Percentiles rank a stretch among this genome's conserved stretches.
phyloP scores from a whole-genome alignment of 2,888 invertebrate genomes.

The Hofmannophila pseudospretella region DNA sequence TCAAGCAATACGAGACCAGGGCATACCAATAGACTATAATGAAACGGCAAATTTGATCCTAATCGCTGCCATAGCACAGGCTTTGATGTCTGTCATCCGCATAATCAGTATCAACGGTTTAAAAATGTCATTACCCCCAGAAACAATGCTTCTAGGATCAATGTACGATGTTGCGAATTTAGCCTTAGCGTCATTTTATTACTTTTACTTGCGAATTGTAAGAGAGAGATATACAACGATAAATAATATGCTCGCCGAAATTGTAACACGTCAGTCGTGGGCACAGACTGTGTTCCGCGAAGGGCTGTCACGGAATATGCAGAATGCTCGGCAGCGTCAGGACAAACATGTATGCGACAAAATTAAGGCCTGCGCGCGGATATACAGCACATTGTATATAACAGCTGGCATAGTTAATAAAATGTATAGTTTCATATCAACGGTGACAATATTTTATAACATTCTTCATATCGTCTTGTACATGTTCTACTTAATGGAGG shows the following conservation, averaged over 20 bases:
- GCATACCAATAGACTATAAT: conserved; percentile 33
- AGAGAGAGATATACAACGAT: conserved; percentile 38
- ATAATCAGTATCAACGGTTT: conserved; percentile 32
- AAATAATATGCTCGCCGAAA: conserved; percentile 37
- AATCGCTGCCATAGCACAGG: conserved; percentile 20
- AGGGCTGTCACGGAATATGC: conserved; percentile 20
- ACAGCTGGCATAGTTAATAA: conserved; percentile 27
- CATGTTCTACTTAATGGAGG: conserved; percentile 61
- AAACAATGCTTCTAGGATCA: conserved; percentile 43
- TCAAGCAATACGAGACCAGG: conserved; percentile 30
- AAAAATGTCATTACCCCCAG: conserved; percentile 29
- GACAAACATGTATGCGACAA: conserved; percentile 39
- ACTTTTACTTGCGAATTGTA: conserved; percentile 31
- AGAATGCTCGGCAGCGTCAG: conserved; percentile 30
- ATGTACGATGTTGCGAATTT: conserved; percentile 37
- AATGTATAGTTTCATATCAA: conserved; percentile 37
- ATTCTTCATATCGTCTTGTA: conserved; percentile 39
- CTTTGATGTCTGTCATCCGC: conserved; percentile 33
- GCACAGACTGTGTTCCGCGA: conserved; percentile 34
- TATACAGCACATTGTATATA: conserved; percentile 41
- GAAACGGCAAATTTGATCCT: conserved; percentile 26
- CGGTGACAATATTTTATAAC: conserved; percentile 32
- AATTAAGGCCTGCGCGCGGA: conserved; percentile 41
- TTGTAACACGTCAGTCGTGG: conserved; percentile 31
- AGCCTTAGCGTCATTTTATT: conserved; percentile 35